A percentile compares a stretch with the other conserved stretches of the same genome.
Conservation (phyloP, 2,888 invertebrate genomes). For the Asteroscopus sphinx region DNA sequence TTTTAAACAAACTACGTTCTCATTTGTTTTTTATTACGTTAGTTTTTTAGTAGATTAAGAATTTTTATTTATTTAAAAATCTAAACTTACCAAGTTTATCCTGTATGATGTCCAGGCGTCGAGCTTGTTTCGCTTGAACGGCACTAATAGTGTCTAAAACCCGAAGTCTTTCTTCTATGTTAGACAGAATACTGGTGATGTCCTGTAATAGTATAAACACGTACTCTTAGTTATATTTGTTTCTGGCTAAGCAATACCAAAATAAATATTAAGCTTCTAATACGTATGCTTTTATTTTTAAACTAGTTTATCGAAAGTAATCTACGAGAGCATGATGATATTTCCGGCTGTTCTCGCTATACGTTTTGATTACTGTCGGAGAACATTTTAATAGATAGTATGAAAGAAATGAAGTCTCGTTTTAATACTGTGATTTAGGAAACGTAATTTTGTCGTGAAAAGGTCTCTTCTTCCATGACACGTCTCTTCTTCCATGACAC, state of each 20-base stretch:
- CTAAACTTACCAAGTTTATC: constrained; percentile 84
- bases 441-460: constrained; percentile 38
- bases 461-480: constrained; percentile 4
- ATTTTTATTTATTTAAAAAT: no score
- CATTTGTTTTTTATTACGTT: no score
- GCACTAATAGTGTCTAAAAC: constrained; percentile 81
- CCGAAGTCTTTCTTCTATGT: constrained; percentile 82
- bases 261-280: constrained; percentile 38
- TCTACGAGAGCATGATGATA: constrained; percentile 46
- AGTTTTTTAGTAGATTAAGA: no score
- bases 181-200: constrained; percentile 75
- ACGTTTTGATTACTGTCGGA: constrained; percentile 39
- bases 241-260: constrained; percentile 20
- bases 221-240: constrained; percentile 8
- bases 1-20: no score
- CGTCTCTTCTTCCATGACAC: no score
- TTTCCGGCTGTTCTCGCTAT: constrained; percentile 40
- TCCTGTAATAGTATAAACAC: constrained; percentile 71
- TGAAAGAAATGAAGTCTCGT: constrained; percentile 19
- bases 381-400: constrained; percentile 23
- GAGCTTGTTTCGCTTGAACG: constrained; percentile 80
- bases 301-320: constrained; percentile 45
- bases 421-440: constrained; percentile 28
- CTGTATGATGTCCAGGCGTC: constrained; percentile 84
- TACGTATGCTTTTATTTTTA: constrained; percentile 36